phyloP scores from a whole-genome alignment of 2,113 vertebrate genomes.

The Natator depressus region DNA sequence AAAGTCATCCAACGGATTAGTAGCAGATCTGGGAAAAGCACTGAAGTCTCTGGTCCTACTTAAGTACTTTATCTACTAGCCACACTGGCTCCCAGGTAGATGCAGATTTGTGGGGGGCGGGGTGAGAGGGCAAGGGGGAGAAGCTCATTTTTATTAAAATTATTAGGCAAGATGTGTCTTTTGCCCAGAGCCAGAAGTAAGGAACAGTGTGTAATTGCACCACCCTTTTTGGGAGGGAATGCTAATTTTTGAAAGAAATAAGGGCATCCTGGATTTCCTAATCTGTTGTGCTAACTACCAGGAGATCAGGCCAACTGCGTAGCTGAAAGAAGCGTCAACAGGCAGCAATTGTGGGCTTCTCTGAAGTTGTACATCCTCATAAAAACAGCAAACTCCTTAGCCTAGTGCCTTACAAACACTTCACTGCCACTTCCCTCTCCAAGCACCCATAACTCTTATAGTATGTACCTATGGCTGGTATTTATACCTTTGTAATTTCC shows the following conservation, averaged over 20 bases:
- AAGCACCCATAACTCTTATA: background rate
- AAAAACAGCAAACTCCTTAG: background rate
- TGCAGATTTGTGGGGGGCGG: background rate
- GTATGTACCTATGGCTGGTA: background rate
- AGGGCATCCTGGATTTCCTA: background rate
- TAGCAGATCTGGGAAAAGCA: background rate
- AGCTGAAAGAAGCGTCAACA: background rate
- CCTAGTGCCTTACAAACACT: background rate
- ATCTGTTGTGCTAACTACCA: rapidly evolving
- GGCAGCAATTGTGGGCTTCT: background rate
- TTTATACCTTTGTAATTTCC: constrained; percentile 6
- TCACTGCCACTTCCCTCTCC: background rate
- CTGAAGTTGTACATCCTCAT: background rate
- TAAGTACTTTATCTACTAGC: background rate
- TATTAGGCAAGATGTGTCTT: background rate
- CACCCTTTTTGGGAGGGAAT: background rate
- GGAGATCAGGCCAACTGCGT: rapidly evolving
- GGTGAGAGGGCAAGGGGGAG: background rate
- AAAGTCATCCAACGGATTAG: background rate
- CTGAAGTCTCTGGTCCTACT: background rate
- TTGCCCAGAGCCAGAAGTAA: background rate
- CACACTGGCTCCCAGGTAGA: background rate
- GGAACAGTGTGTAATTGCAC: background rate
- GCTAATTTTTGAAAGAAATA: background rate
- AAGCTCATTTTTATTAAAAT: background rate